phyloP scores from a whole-genome alignment of 2,113 vertebrate species.

The Brachyistius frenatus region DNA sequence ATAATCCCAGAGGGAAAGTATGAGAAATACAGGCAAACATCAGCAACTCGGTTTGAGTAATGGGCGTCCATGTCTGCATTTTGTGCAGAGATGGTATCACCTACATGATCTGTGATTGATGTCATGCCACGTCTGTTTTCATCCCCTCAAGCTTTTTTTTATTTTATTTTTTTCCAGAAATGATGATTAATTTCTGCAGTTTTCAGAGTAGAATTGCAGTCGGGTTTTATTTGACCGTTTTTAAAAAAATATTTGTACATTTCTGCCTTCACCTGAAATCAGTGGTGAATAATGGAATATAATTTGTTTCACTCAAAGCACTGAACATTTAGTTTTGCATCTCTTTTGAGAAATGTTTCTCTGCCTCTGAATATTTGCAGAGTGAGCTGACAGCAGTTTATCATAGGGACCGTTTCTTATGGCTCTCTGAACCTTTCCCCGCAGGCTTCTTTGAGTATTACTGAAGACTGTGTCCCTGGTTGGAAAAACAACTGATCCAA shows the following conservation, averaged over 20 bases:
- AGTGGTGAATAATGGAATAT: neutral
- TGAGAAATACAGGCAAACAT: conserved; percentile 54
- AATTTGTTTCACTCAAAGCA: neutral
- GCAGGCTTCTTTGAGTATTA: conserved; percentile 3
- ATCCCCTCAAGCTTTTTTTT: conserved; percentile 12
- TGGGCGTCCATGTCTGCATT: conserved; percentile 32
- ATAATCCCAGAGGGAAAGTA: conserved; percentile 56
- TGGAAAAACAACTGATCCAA: neutral
- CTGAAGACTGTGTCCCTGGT: neutral
- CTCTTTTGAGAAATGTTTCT: conserved; percentile 4
- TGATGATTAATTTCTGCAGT: conserved; percentile 41
- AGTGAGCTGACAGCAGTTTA: neutral
- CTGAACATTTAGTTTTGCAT: neutral
- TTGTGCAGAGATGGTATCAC: conserved; percentile 45
- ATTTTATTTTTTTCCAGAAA: neutral
- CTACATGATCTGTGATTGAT: conserved; percentile 45
- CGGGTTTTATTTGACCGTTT: conserved; percentile 26
- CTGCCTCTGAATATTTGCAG: neutral
- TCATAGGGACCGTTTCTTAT: neutral
- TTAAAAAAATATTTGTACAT: conserved; percentile 27
- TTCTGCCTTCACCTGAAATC: neutral
- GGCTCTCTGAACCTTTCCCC: neutral
- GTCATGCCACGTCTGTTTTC: conserved; percentile 32
- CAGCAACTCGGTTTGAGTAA: conserved; percentile 52
- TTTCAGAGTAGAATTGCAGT: conserved; percentile 29